A percentile compares a stretch with the other conserved stretches of the same genome.
phyloP scores from a whole-genome alignment of 1,140 invertebrate genomes.

The Formica selysi region DNA sequence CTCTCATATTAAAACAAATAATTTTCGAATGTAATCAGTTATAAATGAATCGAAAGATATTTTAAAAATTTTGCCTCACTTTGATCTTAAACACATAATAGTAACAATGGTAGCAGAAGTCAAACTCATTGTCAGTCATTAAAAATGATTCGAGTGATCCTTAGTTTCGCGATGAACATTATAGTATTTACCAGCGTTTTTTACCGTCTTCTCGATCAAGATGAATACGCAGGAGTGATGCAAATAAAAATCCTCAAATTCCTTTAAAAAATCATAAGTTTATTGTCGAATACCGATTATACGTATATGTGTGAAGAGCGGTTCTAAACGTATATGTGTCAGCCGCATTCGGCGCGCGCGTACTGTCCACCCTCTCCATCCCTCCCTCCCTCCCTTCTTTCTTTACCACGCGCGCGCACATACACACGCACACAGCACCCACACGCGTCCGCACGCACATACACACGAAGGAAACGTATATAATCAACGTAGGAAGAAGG shows the following conservation, averaged over 20 bases:
- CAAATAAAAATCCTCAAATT: not conserved
- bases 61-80: not conserved
- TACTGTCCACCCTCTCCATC: not conserved
- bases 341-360: conserved; percentile 82
- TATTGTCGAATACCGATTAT: not conserved
- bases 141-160: not conserved
- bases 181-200: not conserved
- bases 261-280: not conserved
- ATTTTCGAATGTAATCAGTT: not conserved
- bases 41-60: not conserved
- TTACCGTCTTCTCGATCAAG: not conserved
- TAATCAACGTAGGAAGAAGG: conserved; percentile 62
- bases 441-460: not conserved
- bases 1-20: not conserved
- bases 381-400: not conserved
- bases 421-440: not conserved
- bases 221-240: not conserved
- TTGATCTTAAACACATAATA: not conserved
- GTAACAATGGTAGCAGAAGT: not conserved
- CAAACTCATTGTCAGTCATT: not conserved
- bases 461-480: not conserved
- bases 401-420: not conserved
- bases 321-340: not conserved
- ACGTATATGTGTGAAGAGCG: not conserved
- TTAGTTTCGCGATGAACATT: too few relatives aligned